Evolutionary conservation across 2,888 invertebrate species (phyloP).

Genomic region (Corythucha ciliata): DNA sequence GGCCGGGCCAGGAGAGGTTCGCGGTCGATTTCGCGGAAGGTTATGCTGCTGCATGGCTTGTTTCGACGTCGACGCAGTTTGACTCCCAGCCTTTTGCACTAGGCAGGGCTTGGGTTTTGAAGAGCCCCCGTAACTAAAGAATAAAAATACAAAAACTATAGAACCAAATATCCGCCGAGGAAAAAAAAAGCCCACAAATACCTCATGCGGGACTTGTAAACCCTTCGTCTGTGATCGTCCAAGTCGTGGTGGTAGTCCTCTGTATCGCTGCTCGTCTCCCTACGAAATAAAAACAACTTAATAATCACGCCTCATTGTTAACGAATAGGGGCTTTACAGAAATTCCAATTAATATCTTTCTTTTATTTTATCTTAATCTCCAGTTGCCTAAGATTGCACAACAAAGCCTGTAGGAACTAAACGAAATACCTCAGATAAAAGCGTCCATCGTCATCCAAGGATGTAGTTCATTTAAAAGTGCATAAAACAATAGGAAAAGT

Average conservation of each 20-base stretch:
- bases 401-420: too few species aligned
- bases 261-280: constrained; percentile 74
- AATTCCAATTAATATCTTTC: too few species aligned
- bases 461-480: too few species aligned
- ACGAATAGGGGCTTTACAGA: too few species aligned
- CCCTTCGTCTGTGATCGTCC: constrained; percentile 57
- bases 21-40: background rate
- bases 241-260: constrained; percentile 68
- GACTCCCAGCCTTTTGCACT: constrained; percentile 45
- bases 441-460: too few species aligned
- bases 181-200: constrained; percentile 41
- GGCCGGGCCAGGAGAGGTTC: constrained; percentile 33
- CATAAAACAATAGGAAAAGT: too few species aligned
- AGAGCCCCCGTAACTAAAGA: constrained; percentile 52
- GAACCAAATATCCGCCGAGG: constrained; percentile 18
- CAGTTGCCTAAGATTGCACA: too few species aligned
- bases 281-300: constrained; percentile 38
- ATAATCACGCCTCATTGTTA: too few species aligned
- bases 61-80: background rate
- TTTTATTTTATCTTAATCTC: too few species aligned
- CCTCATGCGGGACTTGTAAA: constrained; percentile 62
- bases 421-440: too few species aligned
- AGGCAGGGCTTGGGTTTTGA: constrained; percentile 56
- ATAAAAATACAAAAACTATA: constrained; percentile 36
- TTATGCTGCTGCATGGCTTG: background rate